These are phyloP conservation scores for Sorex araneus DNA, from an alignment of 2,113 vertebrate genomes.

Conservation along the genomic window DNA sequence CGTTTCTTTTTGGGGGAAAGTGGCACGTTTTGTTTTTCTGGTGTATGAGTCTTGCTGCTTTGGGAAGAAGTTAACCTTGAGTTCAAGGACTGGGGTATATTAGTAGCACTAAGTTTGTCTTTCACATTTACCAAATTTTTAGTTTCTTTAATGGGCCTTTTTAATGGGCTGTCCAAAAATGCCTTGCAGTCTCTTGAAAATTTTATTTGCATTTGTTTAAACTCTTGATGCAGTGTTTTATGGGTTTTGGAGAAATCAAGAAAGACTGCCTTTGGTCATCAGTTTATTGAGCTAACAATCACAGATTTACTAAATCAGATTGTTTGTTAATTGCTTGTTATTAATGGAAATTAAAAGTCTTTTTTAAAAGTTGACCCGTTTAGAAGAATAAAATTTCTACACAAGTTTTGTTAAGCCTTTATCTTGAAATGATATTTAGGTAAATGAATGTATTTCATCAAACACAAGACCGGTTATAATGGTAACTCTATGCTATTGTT, in stretches of 20 bases:
- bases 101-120: neutral
- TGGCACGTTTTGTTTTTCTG: neutral
- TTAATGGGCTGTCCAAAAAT: neutral
- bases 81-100: neutral
- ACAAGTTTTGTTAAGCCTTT: neutral
- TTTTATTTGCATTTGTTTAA: neutral
- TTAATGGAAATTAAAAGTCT: slow-evolving; percentile 31
- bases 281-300: neutral
- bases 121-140: neutral
- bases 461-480: slow-evolving; percentile 34
- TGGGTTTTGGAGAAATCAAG: neutral
- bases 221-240: neutral
- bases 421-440: neutral
- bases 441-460: neutral
- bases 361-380: neutral
- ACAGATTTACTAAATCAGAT: neutral
- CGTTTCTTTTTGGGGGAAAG: neutral
- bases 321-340: neutral
- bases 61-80: neutral
- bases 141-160: neutral
- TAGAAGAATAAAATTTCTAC: neutral
- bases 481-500: neutral
- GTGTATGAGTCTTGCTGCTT: neutral
- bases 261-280: neutral
- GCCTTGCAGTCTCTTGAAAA: neutral